Percentiles rank a stretch among this genome's conserved stretches.
Conservation (phyloP, 2,113 vertebrate genomes). For the Thermophis baileyi region DNA sequence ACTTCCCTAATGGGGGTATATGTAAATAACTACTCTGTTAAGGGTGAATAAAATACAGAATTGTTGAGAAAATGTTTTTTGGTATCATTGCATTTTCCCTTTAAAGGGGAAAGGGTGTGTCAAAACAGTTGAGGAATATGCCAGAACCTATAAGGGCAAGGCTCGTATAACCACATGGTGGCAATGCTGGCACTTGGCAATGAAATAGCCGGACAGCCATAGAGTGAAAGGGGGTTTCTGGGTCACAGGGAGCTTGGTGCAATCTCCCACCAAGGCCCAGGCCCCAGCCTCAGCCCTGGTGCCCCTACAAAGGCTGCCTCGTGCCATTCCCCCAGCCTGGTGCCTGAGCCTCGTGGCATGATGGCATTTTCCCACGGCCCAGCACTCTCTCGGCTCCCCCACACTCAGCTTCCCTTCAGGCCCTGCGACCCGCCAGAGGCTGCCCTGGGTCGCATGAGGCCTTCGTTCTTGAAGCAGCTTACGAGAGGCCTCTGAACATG, state of each 20-base stretch:
- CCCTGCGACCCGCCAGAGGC: not conserved
- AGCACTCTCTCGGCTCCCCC: no score
- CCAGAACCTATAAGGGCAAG: no score
- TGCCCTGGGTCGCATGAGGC: not conserved
- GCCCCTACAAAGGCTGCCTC: not conserved
- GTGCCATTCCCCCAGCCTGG: not conserved
- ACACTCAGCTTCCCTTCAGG: no score
- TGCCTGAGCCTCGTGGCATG: not conserved
- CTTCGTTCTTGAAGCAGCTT: not conserved
- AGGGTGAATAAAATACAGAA: slow-evolving; percentile 55
- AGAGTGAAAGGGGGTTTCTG: not conserved
- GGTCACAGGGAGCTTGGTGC: not conserved
- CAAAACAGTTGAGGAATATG: not conserved
- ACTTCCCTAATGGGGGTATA: slow-evolving; percentile 22
- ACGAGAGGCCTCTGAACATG: not conserved
- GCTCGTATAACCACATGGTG: no score
- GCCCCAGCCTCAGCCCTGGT: not conserved
- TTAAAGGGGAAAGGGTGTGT: not conserved
- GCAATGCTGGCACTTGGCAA: not conserved
- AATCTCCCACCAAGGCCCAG: not conserved
- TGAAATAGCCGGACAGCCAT: not conserved
- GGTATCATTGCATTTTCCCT: not conserved
- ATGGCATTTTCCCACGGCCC: not conserved
- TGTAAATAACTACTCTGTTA: slow-evolving; percentile 57
- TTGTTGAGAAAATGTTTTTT: slow-evolving; percentile 50